Evolutionary conservation across 53 echinoderm and acorn worm genomes (phyloP).

Genomic region (Mesocentrotus franciscanus): DNA sequence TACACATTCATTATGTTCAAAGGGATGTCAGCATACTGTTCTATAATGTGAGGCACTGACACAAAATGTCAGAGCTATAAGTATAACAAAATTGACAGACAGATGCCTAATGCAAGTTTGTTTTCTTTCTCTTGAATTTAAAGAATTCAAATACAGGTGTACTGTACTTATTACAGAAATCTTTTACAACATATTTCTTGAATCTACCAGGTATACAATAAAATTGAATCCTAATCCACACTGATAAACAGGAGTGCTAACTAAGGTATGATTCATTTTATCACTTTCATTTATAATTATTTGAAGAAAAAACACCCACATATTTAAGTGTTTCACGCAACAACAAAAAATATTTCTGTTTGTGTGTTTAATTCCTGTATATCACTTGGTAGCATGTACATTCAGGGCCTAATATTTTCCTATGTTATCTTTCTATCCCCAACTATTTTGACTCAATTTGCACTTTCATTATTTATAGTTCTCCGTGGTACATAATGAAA

Average conservation of each 20-base stretch:
- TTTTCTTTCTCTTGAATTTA: too few species aligned
- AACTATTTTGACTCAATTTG: neutral
- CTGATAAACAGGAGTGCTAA: too few species aligned
- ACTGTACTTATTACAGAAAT: too few species aligned
- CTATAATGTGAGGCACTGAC: neutral
- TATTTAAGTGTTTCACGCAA: too few species aligned
- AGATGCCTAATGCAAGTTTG: neutral
- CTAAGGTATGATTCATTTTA: neutral
- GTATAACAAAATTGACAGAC: neutral
- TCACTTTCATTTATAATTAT: neutral
- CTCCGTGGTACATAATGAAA: neutral
- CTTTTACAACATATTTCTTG: too few species aligned
- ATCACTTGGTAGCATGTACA: neutral
- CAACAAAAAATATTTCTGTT: neutral
- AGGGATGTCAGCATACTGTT: neutral
- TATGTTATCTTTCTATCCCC: neutral
- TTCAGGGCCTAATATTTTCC: neutral
- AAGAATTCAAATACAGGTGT: too few species aligned
- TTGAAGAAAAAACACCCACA: too few species aligned
- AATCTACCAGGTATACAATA: too few species aligned
- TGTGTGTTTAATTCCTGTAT: neutral
- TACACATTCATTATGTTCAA: constrained; percentile 10
- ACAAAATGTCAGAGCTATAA: neutral
- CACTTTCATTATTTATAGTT: neutral
- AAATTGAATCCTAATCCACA: too few species aligned